Evolutionary conservation across 2,113 vertebrate species (phyloP).

Genomic region (Scatophagus argus): DNA sequence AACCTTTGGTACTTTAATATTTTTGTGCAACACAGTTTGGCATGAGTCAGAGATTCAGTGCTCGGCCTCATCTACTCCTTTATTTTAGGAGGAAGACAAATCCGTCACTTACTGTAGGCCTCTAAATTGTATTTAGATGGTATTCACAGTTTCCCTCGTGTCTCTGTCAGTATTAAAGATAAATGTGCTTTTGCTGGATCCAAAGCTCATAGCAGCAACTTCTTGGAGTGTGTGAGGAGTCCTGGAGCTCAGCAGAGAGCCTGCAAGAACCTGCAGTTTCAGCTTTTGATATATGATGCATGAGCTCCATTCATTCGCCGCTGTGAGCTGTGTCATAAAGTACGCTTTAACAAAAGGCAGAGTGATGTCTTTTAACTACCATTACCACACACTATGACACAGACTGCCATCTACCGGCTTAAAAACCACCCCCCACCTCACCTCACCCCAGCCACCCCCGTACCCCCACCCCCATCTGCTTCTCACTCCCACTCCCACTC

Average conservation of each 20-base stretch:
- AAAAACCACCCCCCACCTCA: slow-evolving; percentile 2
- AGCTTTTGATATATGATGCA: slow-evolving; percentile 3
- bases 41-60: not conserved
- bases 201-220: slow-evolving; percentile 7
- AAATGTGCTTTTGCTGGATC: slow-evolving; percentile 4
- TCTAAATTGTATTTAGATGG: not conserved
- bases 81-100: not conserved
- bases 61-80: not conserved
- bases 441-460: not conserved
- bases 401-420: slow-evolving; percentile 81
- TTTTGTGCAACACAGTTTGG: not conserved
- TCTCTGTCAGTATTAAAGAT: slow-evolving; percentile 4
- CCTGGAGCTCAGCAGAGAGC: not conserved
- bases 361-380: slow-evolving; percentile 30
- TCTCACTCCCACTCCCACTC: slow-evolving; percentile 53
- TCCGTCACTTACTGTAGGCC: not conserved
- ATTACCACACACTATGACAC: slow-evolving; percentile 58
- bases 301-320: slow-evolving; percentile 18
- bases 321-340: slow-evolving; percentile 12
- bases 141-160: not conserved
- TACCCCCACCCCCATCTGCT: not conserved
- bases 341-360: slow-evolving; percentile 38
- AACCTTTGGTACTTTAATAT: not conserved
- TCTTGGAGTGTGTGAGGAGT: not conserved
- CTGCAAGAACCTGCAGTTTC: not conserved